Percentiles rank a stretch among this genome's conserved stretches.
Conservation (phyloP, 2,113 vertebrate species). For the Oncorhynchus gorbuscha region DNA sequence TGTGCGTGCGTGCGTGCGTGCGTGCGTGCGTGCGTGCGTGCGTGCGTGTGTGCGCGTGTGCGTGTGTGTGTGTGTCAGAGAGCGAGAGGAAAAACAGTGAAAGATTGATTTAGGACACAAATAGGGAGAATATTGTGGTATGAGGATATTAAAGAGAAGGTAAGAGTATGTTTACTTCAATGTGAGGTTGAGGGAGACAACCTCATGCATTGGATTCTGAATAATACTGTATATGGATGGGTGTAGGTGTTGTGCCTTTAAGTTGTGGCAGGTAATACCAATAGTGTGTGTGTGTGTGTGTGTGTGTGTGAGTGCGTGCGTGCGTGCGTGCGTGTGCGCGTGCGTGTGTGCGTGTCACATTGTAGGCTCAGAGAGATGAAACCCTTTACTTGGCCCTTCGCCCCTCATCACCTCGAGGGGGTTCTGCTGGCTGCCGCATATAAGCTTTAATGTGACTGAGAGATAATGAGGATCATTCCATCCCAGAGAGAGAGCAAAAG, state of each 20-base stretch:
- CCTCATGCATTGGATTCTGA: not conserved
- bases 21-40: not conserved
- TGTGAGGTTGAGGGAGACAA: not conserved
- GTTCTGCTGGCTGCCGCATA: conserved; percentile 11
- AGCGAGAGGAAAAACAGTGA: not conserved
- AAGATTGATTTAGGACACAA: not conserved
- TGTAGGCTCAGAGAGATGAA: not conserved
- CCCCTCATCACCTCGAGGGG: conserved; percentile 38
- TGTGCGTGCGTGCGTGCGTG: not conserved
- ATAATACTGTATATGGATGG: not conserved
- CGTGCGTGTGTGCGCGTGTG: conserved; percentile 18
- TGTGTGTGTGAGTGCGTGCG: not conserved
- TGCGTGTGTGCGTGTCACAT: not conserved
- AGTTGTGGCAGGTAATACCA: conserved; percentile 14
- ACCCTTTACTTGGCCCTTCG: conserved; percentile 1
- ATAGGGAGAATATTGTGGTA: not conserved
- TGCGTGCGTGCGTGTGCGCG: not conserved
- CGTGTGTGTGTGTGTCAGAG: conserved; percentile 1
- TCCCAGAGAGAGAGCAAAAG: conserved; percentile 1
- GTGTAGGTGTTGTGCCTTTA: not conserved
- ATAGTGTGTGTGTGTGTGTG: no score
- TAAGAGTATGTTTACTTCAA: not conserved
- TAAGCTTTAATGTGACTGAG: conserved; percentile 30
- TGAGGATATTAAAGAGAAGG: not conserved
- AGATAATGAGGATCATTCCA: conserved; percentile 29